Evolutionary conservation across 2,888 invertebrate genomes (phyloP).

Genomic region (Branchellion lobata): DNA sequence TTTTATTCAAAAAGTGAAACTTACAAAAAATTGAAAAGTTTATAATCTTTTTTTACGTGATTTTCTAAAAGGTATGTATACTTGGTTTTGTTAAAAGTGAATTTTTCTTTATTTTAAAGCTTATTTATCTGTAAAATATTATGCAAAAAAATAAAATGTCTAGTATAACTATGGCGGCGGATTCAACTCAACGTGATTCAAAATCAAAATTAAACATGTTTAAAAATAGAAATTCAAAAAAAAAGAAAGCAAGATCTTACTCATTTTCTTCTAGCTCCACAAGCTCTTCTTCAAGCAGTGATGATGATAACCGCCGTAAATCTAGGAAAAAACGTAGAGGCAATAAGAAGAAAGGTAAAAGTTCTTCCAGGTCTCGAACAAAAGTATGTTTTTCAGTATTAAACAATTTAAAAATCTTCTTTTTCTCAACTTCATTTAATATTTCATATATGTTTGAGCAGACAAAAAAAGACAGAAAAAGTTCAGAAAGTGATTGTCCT

Average conservation of each 20-base stretch:
- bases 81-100: not conserved
- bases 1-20: too few relatives aligned
- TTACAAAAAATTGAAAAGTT: too few relatives aligned
- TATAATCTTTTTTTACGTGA: too few relatives aligned
- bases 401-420: not conserved
- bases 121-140: too few relatives aligned
- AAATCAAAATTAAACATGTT: not conserved
- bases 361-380: not conserved
- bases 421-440: too few relatives aligned
- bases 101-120: not conserved
- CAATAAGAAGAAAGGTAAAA: not conserved
- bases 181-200: slow-evolving; percentile 45
- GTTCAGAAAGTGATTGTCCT: slow-evolving; percentile 50
- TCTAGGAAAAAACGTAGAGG: not conserved
- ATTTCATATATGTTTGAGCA: slow-evolving; percentile 14
- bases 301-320: not conserved
- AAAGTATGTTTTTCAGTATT: not conserved
- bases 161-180: slow-evolving; percentile 47
- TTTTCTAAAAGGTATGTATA: too few relatives aligned
- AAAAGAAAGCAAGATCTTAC: slow-evolving; percentile 23
- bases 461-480: slow-evolving; percentile 4
- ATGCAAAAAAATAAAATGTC: slow-evolving; percentile 37
- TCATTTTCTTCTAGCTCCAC: not conserved
- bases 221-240: not conserved
- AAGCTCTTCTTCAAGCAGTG: not conserved